Evolutionary conservation across 2,888 invertebrate species (phyloP).

Genomic region (Parnassius orleans): DNA sequence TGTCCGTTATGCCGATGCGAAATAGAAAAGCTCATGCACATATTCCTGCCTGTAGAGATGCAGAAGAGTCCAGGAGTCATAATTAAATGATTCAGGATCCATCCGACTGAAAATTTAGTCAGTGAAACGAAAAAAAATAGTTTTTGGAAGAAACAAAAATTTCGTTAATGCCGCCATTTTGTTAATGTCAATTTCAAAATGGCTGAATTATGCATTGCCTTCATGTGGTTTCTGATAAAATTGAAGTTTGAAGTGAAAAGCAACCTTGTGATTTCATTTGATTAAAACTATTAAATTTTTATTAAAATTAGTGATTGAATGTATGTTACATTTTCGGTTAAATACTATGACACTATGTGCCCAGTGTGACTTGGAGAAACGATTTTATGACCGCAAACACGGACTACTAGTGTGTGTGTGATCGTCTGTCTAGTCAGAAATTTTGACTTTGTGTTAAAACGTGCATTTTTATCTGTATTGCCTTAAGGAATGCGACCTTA

Average conservation of each 20-base stretch:
- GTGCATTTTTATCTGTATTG: constrained; percentile 46
- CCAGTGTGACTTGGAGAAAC: constrained; percentile 2
- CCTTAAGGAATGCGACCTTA: constrained; percentile 15
- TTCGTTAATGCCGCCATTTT: constrained; percentile 6
- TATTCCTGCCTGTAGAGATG: constrained; percentile 85
- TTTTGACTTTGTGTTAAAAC: constrained; percentile 43
- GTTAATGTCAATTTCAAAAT: constrained; percentile 15
- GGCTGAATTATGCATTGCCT: constrained; percentile 1
- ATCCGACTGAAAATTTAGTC: constrained; percentile 7
- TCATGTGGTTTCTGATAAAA: no score
- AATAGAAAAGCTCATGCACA: constrained; percentile 85
- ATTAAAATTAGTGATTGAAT: background rate
- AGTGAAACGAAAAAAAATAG: constrained; percentile 23
- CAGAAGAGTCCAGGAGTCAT: constrained; percentile 55
- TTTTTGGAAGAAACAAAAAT: constrained; percentile 3
- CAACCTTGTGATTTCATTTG: no score
- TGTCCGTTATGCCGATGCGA: constrained; percentile 89
- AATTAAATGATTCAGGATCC: constrained; percentile 55
- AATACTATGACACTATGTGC: constrained; percentile 8
- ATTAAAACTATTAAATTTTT: no score
- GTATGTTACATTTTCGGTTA: background rate
- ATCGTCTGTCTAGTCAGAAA: constrained; percentile 70
- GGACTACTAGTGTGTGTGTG: constrained; percentile 43
- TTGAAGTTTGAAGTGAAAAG: no score
- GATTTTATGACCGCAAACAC: constrained; percentile 13